Conservation (phyloP, 2,113 vertebrate species). For the Heptranchias perlo region DNA sequence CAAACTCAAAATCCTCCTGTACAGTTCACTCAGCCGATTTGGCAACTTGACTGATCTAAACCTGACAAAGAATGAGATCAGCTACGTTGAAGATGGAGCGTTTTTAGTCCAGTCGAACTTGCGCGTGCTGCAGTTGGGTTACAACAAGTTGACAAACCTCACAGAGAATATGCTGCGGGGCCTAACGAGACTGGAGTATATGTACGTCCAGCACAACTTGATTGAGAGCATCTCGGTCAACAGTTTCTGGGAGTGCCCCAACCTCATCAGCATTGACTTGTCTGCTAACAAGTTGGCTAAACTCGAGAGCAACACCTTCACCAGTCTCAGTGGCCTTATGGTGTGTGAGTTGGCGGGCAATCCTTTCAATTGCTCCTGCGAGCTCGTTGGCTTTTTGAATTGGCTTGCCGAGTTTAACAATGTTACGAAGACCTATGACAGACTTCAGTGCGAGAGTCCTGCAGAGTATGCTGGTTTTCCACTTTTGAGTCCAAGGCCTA, state of each 20-base stretch:
- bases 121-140: slow-evolving; percentile 90
- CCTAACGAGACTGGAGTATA: slow-evolving; percentile 86
- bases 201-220: slow-evolving; percentile 95
- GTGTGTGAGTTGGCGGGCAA: slow-evolving; percentile 91
- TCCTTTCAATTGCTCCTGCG: slow-evolving; percentile 93
- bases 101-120: slow-evolving; percentile 90
- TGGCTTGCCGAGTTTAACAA: slow-evolving; percentile 95
- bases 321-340: slow-evolving; percentile 74
- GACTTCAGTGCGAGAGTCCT: slow-evolving; percentile 89
- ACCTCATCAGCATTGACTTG: slow-evolving; percentile 89
- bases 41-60: slow-evolving; percentile 96
- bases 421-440: slow-evolving; percentile 90
- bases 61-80: slow-evolving; percentile 96
- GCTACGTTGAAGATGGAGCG: slow-evolving; percentile 93
- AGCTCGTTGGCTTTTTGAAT: slow-evolving; percentile 83
- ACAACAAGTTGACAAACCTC: slow-evolving; percentile 92
- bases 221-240: slow-evolving; percentile 86
- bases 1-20: slow-evolving; percentile 90
- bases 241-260: slow-evolving; percentile 90
- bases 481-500: slow-evolving; percentile 75
- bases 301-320: slow-evolving; percentile 82
- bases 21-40: slow-evolving; percentile 88
- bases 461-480: slow-evolving; percentile 80
- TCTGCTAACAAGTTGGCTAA: slow-evolving; percentile 89
- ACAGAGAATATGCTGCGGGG: slow-evolving; percentile 91